These are phyloP conservation scores for Nasonia longicornis DNA, from an alignment of 1,140 invertebrate genomes.

Conservation along the genomic window DNA sequence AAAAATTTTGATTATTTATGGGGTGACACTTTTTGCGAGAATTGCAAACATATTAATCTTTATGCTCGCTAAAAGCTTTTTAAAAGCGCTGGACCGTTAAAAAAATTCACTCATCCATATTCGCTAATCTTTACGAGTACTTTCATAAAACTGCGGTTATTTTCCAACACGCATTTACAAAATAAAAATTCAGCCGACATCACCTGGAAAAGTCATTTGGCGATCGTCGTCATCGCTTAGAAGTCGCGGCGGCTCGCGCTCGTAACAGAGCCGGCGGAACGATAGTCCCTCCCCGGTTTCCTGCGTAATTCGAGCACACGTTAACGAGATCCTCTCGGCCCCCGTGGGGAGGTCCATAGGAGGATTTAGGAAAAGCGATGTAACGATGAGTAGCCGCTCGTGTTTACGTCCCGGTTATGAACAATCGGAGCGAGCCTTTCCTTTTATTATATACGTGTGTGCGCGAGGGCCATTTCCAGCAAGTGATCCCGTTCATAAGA, in stretches of 20 bases:
- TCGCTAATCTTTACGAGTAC: no score
- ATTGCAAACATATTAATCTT: no score
- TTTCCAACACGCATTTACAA: no score
- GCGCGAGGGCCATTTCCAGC: neutral
- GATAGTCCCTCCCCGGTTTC: neutral
- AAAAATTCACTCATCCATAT: no score
- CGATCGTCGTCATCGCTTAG: neutral
- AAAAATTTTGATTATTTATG: no score
- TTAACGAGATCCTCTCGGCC: slow-evolving; percentile 4
- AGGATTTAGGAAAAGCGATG: neutral
- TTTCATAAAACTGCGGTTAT: no score
- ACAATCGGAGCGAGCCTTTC: neutral
- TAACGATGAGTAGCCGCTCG: slow-evolving; percentile 4
- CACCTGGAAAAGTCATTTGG: neutral
- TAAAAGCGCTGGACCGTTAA: no score
- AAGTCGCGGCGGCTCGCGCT: neutral
- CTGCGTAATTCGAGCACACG: slow-evolving; percentile 12
- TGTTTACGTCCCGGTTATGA: neutral
- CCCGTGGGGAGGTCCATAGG: neutral
- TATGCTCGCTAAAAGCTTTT: no score
- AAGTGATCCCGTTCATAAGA: neutral
- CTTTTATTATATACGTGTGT: neutral
- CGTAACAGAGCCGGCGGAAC: neutral
- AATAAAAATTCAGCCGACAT: no score
- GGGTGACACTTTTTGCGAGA: no score